phyloP scores from a whole-genome alignment of 2,888 invertebrate species.

The Drosophila setosimentum region DNA sequence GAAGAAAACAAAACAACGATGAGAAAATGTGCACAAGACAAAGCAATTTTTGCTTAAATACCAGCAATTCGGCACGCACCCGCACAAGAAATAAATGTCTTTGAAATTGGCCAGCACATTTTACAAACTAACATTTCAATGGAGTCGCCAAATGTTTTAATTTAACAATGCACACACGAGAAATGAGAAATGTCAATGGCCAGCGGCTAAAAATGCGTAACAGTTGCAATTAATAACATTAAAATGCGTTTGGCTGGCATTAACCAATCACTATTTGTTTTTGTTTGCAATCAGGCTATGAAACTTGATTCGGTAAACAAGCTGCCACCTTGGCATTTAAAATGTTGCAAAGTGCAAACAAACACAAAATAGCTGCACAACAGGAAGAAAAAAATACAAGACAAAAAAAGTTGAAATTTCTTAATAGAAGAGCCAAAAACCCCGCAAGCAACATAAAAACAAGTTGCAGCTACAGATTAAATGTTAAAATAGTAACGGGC shows the following conservation, averaged over 20 bases:
- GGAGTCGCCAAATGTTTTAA: slow-evolving; percentile 61
- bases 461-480: slow-evolving; percentile 49
- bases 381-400: slow-evolving; percentile 60
- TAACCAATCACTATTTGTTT: slow-evolving; percentile 30
- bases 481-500: slow-evolving; percentile 64
- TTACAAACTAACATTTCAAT: slow-evolving; percentile 70
- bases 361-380: slow-evolving; percentile 47
- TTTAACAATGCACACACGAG: slow-evolving; percentile 45
- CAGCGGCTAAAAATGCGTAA: slow-evolving; percentile 51
- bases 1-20: slow-evolving; percentile 60
- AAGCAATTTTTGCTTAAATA: slow-evolving; percentile 57
- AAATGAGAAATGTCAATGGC: slow-evolving; percentile 55
- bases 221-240: slow-evolving; percentile 28
- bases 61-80: slow-evolving; percentile 74
- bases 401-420: slow-evolving; percentile 60
- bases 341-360: slow-evolving; percentile 65
- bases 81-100: slow-evolving; percentile 52
- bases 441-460: slow-evolving; percentile 31
- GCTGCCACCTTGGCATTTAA: slow-evolving; percentile 72
- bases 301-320: slow-evolving; percentile 48
- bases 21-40: slow-evolving; percentile 68
- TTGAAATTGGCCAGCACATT: slow-evolving; percentile 32
- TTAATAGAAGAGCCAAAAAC: slow-evolving; percentile 73
- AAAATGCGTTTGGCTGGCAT: slow-evolving; percentile 54
- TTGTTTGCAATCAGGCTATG: slow-evolving; percentile 12